These are phyloP conservation scores for Carcinoscorpius rotundicauda DNA, from an alignment of 1,140 invertebrate species.

Conservation along the genomic window DNA sequence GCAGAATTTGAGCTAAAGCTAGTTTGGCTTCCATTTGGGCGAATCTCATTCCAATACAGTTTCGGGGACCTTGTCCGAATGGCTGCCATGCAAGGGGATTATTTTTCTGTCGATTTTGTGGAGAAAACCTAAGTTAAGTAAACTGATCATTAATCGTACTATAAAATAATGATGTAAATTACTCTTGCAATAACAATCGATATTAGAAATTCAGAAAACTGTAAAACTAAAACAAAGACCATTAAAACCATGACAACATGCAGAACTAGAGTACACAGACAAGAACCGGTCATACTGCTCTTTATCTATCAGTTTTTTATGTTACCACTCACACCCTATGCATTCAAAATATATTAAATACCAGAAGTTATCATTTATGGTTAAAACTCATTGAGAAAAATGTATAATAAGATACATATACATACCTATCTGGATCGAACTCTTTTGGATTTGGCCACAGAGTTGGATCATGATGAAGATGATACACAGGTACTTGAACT, in stretches of 20 bases:
- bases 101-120: constrained; percentile 5
- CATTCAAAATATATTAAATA: no score
- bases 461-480: constrained; percentile 47
- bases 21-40: constrained; percentile 19
- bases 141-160: no score
- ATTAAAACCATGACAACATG: no score
- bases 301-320: no score
- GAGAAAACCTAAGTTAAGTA: constrained; percentile 7
- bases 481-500: constrained; percentile 45
- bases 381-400: no score
- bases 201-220: background rate
- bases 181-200: background rate
- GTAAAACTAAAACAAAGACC: no score
- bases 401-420: background rate
- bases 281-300: no score
- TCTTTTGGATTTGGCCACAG: constrained; percentile 44
- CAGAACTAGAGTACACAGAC: no score
- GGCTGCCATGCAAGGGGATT: constrained; percentile 24
- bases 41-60: constrained; percentile 33
- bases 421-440: constrained; percentile 48
- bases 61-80: constrained; percentile 31
- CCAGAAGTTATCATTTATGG: no score
- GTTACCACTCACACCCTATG: no score
- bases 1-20: constrained; percentile 15
- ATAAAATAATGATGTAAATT: background rate